A percentile compares a stretch with the other conserved stretches of the same genome.
Conservation (phyloP, 2,888 invertebrate genomes). For the Pristionchus fissidentatus region DNA sequence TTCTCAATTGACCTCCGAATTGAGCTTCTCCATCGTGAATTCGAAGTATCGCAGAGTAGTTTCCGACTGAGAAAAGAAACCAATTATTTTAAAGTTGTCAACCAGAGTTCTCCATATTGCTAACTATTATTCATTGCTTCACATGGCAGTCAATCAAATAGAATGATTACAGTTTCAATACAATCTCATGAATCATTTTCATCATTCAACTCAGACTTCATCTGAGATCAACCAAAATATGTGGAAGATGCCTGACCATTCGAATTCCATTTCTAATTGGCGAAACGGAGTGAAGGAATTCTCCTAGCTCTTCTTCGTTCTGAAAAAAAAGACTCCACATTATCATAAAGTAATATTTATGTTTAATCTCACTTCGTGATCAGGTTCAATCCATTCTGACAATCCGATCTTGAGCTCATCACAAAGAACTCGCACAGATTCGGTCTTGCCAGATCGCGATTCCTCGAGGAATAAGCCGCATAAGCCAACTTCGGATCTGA, state of each 20-base stretch:
- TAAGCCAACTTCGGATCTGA: constrained; percentile 33
- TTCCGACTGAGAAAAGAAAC: too few relatives aligned
- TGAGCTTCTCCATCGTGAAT: constrained; percentile 30
- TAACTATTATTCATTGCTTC: too few relatives aligned
- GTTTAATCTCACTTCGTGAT: neutral
- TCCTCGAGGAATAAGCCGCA: neutral
- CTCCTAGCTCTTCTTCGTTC: neutral
- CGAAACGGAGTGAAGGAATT: neutral
- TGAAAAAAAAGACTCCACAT: neutral
- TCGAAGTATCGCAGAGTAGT: neutral
- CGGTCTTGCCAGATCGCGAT: constrained; percentile 43
- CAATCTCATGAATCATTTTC: too few relatives aligned
- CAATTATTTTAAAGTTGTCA: too few relatives aligned
- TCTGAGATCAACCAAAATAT: too few relatives aligned
- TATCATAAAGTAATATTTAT: too few relatives aligned
- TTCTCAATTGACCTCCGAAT: constrained; percentile 33
- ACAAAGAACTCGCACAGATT: constrained; percentile 7
- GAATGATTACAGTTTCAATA: too few relatives aligned
- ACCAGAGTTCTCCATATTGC: too few relatives aligned
- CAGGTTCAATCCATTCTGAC: constrained; percentile 35
- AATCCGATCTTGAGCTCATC: neutral
- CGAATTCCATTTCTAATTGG: neutral
- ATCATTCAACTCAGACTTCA: too few relatives aligned
- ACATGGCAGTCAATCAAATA: too few relatives aligned
- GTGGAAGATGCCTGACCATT: constrained; percentile 14